Conservation (phyloP, 2,797 vertebrate genomes). For the Geotrypetes seraphini region DNA sequence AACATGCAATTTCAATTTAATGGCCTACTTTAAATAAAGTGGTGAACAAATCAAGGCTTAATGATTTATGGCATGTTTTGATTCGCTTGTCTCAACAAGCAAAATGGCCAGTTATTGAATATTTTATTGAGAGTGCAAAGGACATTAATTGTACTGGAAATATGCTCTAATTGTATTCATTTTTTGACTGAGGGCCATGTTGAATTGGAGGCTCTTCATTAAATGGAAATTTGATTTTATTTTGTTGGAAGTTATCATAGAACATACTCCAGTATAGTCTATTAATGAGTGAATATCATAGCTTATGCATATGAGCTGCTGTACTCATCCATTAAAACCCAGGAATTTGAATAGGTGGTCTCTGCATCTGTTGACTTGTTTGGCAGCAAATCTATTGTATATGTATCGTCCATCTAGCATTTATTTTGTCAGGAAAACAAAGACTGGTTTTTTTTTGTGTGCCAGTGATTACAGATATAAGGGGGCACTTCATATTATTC, state of each 20-base stretch:
- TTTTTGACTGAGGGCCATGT: conserved; percentile 45
- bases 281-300: conserved; percentile 63
- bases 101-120: conserved; percentile 67
- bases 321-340: conserved; percentile 1
- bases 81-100: conserved; percentile 63
- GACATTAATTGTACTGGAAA: conserved; percentile 60
- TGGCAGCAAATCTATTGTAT: conserved; percentile 40
- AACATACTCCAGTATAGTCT: conserved; percentile 65
- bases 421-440: conserved; percentile 27
- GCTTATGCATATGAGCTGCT: conserved; percentile 36
- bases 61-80: conserved; percentile 69
- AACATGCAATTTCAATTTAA: conserved; percentile 56
- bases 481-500: conserved; percentile 58
- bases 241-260: conserved; percentile 73
- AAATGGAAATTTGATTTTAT: conserved; percentile 80
- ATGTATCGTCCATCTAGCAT: conserved; percentile 35
- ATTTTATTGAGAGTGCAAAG: conserved; percentile 63
- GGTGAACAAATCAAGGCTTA: conserved; percentile 59
- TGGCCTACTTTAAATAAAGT: conserved; percentile 58
- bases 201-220: conserved; percentile 67
- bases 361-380: conserved; percentile 53
- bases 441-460: conserved; percentile 42
- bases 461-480: conserved; percentile 40
- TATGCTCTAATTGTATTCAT: conserved; percentile 71
- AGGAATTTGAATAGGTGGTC: too few species aligned